A percentile compares a stretch with the other conserved stretches of the same genome.
Evolutionary conservation across 1,140 invertebrate species (phyloP).

Genomic region (Goniozus legneri): DNA sequence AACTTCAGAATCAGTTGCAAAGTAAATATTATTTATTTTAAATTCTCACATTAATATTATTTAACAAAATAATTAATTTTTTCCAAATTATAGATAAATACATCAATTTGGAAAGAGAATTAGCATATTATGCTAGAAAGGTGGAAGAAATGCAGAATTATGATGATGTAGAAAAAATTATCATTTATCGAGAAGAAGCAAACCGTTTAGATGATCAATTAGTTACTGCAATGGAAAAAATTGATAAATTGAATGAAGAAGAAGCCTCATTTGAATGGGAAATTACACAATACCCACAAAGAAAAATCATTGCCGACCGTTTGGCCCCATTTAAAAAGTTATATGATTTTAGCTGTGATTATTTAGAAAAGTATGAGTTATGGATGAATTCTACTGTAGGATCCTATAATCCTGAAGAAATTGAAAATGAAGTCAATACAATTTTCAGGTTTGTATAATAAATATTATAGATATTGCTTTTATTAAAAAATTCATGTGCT

Average conservation of each 20-base stretch:
- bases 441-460: slow-evolving; percentile 56
- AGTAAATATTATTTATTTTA: slow-evolving; percentile 28
- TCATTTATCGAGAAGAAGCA: slow-evolving; percentile 78
- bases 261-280: slow-evolving; percentile 87
- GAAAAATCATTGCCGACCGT: slow-evolving; percentile 70
- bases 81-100: slow-evolving; percentile 56
- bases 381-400: slow-evolving; percentile 83
- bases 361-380: slow-evolving; percentile 74
- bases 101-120: slow-evolving; percentile 72
- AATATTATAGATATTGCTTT: background rate
- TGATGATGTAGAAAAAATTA: slow-evolving; percentile 78
- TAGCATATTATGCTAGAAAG: slow-evolving; percentile 76
- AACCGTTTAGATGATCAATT: slow-evolving; percentile 69
- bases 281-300: slow-evolving; percentile 80
- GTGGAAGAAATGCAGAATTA: slow-evolving; percentile 82
- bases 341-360: slow-evolving; percentile 83
- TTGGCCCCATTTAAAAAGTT: slow-evolving; percentile 80
- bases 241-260: slow-evolving; percentile 90
- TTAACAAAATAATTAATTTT: too few relatives aligned
- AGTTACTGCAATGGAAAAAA: slow-evolving; percentile 70
- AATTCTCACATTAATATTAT: too few relatives aligned
- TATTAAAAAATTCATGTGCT: background rate
- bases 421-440: slow-evolving; percentile 78
- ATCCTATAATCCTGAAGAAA: slow-evolving; percentile 80
- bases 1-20: slow-evolving; percentile 81